Evolutionary conservation across 2,888 invertebrate species (phyloP).

Genomic region (Pocota personata): DNA sequence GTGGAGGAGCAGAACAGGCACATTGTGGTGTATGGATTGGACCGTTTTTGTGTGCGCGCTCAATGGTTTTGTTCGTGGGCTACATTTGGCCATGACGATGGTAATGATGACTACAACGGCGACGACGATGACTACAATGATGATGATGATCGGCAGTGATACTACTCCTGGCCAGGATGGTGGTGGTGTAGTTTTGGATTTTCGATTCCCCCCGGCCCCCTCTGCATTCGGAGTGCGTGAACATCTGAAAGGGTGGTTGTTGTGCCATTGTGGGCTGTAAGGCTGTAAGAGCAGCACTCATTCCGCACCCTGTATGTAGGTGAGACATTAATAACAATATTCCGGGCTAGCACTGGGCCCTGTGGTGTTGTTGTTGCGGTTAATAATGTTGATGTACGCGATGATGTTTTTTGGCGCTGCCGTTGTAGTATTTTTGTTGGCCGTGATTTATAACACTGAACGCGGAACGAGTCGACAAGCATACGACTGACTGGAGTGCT

Average conservation of each 20-base stretch:
- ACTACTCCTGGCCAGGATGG: neutral
- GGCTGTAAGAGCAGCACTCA: conserved; percentile 36
- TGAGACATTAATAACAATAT: conserved; percentile 74
- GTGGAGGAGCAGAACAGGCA: conserved; percentile 26
- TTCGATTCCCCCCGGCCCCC: neutral
- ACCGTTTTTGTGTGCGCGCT: conserved; percentile 54
- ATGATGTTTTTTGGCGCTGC: conserved; percentile 74
- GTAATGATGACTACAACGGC: conserved; percentile 63
- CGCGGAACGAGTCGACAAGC: conserved; percentile 19
- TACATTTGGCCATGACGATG: conserved; percentile 69
- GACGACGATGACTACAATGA: conserved; percentile 28
- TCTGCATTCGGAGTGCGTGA: conserved; percentile 38
- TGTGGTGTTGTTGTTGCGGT: conserved; percentile 55
- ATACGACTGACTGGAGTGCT: conserved; percentile 9
- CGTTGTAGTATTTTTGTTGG: conserved; percentile 70
- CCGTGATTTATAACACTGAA: conserved; percentile 69
- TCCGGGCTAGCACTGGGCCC: conserved; percentile 24
- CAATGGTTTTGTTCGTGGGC: conserved; percentile 64
- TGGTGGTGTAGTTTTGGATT: conserved; percentile 46
- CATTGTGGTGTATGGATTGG: conserved; percentile 65
- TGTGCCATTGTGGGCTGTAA: conserved; percentile 40
- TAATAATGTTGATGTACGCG: conserved; percentile 74
- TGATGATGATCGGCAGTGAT: conserved; percentile 35
- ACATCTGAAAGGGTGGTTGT: conserved; percentile 63
- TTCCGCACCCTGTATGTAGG: conserved; percentile 73